Evolutionary conservation across 2,113 vertebrate genomes (phyloP), one percentile per base, ranked within the genome.

Genomic region (Sceloporus undulatus): DNA sequence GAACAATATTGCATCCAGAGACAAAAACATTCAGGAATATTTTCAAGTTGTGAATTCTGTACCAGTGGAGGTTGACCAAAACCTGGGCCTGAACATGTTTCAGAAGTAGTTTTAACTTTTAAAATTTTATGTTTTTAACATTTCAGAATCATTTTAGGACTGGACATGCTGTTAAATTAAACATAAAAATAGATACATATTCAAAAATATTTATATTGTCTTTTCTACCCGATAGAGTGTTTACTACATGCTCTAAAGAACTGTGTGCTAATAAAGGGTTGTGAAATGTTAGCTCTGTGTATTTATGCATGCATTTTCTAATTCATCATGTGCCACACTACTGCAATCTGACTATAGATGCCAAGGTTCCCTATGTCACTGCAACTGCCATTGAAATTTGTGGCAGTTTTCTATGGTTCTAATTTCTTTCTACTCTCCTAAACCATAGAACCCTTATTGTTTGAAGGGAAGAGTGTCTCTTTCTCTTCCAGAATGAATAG

Each of bases 111-210:
- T 87, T 11, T 56, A 38, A 52, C 42, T 52, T 56, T 74, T 10
- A 10, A 71, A 48, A 66, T 66, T 66, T 23, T 25, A 65, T 27
- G 10, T 80, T 71, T 29, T 25, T 29, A 68, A 52, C 21, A 34
- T 40, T 56, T 38, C 4, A 9, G 27, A 85, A 70, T 1, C 70
- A 14, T 27, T 80, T 85, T 1, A 74, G 34, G 66, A 62, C 34
- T 68, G n/a, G 38, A 11, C 52, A 19, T 10, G 4, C 76, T 75
- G 68, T 2, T 87, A 81, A 91, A 84, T 81, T 78, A 19, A n/a
- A 18, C 29, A 54, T 68, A 48, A 48, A 48, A 48, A 48, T 48
- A 48, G 48, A 66, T 42, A 25, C 65, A 54, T 48, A 27, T 71
- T 85, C 83, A 1, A n/a, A 56, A 71, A 71, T 88, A 21, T 73